Evolutionary conservation across 2,113 vertebrate genomes (phyloP), one percentile per base, ranked within the genome.

Genomic region (Tenrec ecaudatus): DNA sequence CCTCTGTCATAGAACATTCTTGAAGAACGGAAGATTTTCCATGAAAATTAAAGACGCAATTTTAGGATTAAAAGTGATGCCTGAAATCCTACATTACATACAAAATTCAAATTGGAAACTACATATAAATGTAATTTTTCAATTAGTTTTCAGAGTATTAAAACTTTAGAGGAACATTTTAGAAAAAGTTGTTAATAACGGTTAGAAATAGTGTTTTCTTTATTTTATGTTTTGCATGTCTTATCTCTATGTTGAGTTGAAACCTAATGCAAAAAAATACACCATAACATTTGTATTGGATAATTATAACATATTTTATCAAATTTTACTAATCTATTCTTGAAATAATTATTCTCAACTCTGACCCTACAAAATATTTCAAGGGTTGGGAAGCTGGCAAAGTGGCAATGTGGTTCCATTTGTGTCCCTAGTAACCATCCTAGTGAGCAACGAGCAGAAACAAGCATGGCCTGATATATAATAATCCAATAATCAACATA

Each of bases 51-150:
- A 57, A 6, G 17, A 62, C 23, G 7, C 43, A 47, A 25, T 81
- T 94, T 96, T 79, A 69, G 14, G n/a, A 91, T 33, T 64, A 47
- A 33, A 43, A 76, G 12, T 69, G 5, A 22, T 36, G 75, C 0
- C 38, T 78, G 40, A 90, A 95, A 82, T 78, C 77, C 23, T 73
- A 58, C 64, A 43, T 4, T 79, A 82, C 14, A 40, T 84, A 82
- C 92, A 92, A 79, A 60, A 40, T 58, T 78, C 1, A 58, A 47
- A 68, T 53, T 31, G 6, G 11, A 23, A 22, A 57, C 62, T 3
- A 33, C 14, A 1, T 81, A 14, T 79, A 58, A 86, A 73, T 20
- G 86, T 94, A 92, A 75, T 40, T 89, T 91, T 53, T 89, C 0
- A 9, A 38, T 15, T 78, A 17, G 1, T 40, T 76, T 91, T 14